phyloP scores from a whole-genome alignment of 2,888 invertebrate species.

The Lepidonotus clava region DNA sequence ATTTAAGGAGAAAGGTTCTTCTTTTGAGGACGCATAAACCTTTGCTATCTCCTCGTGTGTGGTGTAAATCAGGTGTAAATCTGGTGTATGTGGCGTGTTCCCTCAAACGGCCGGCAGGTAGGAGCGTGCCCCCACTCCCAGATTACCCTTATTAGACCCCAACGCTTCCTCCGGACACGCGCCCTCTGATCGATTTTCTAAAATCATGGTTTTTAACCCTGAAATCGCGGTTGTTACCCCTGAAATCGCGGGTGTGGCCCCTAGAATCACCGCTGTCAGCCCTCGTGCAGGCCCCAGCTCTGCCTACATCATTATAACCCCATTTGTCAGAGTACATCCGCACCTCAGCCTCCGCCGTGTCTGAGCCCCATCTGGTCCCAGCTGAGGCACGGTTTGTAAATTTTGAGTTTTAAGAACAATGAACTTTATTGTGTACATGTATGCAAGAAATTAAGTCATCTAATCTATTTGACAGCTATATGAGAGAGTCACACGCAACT shows the following conservation, averaged over 20 bases:
- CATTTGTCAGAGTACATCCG: constrained; percentile 10
- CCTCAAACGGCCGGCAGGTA: neutral
- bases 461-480: no score
- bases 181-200: constrained; percentile 2
- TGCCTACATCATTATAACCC: neutral
- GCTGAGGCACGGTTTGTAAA: no score
- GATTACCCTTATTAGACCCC: neutral
- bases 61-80: constrained; percentile 15
- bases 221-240: no score
- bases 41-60: no score
- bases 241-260: no score
- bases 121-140: neutral
- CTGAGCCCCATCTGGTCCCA: no score
- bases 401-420: no score
- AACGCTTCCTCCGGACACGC: neutral
- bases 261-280: neutral
- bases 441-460: no score
- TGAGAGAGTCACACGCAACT: no score
- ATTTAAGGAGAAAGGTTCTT: neutral
- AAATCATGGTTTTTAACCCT: no score
- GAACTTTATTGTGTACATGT: no score
- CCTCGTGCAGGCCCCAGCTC: neutral
- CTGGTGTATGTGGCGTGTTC: neutral
- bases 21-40: neutral
- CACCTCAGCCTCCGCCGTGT: no score